A percentile compares a stretch with the other conserved stretches of the same genome.
Evolutionary conservation across 2,113 vertebrate genomes (phyloP).

Genomic region (Trinectes maculatus): DNA sequence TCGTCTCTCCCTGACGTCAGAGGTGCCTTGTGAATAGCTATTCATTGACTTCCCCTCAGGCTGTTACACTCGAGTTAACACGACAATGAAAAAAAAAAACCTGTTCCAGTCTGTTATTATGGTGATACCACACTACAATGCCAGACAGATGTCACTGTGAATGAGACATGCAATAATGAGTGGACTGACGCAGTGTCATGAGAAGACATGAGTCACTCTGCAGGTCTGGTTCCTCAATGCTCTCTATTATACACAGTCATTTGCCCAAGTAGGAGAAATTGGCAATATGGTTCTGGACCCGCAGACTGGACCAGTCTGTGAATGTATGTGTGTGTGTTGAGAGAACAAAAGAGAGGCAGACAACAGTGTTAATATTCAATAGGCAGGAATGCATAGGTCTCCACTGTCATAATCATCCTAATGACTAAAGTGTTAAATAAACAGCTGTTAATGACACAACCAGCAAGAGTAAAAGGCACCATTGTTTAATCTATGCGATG

Average conservation of each 20-base stretch:
- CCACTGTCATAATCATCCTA: slow-evolving; percentile 4
- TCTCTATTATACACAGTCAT: slow-evolving; percentile 31
- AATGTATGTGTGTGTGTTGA: slow-evolving; percentile 1
- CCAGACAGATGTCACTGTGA: slow-evolving; percentile 64
- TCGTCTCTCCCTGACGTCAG: not conserved
- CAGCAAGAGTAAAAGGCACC: not conserved
- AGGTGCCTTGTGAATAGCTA: not conserved
- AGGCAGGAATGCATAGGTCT: slow-evolving; percentile 11
- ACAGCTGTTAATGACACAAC: slow-evolving; percentile 10
- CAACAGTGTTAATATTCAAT: slow-evolving; percentile 9
- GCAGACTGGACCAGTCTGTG: slow-evolving; percentile 2
- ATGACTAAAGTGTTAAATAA: slow-evolving; percentile 24
- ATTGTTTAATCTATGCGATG: slow-evolving; percentile 4
- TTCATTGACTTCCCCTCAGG: slow-evolving; percentile 30
- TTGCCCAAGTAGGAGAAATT: slow-evolving; percentile 18
- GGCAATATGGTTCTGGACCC: slow-evolving; percentile 22
- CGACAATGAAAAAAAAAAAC: slow-evolving; percentile 49
- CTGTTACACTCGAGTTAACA: slow-evolving; percentile 27
- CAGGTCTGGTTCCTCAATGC: slow-evolving; percentile 38
- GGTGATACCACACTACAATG: slow-evolving; percentile 41
- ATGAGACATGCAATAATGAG: slow-evolving; percentile 51
- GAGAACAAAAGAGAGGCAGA: slow-evolving; percentile 12
- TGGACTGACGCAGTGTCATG: slow-evolving; percentile 39
- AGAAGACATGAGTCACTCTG: slow-evolving; percentile 64
- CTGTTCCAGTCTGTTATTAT: slow-evolving; percentile 60